Evolutionary conservation across 1,140 invertebrate species (phyloP).

Genomic region (Ceratoteleas bidentatus): DNA sequence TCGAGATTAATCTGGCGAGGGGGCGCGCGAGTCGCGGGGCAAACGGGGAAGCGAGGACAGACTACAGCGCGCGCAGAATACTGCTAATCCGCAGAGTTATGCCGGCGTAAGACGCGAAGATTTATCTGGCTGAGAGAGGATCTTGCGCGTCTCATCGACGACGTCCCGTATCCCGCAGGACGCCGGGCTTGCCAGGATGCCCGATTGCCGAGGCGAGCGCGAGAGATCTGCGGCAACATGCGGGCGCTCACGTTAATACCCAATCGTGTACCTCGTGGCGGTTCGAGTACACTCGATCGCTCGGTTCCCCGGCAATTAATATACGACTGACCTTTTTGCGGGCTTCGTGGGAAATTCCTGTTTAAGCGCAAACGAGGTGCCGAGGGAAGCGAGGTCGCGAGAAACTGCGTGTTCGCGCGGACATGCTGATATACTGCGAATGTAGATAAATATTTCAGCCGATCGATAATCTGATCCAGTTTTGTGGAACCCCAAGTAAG

Average conservation of each 20-base stretch:
- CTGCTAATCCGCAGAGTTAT: constrained; percentile 80
- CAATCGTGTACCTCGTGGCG: constrained; percentile 66
- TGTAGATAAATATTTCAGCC: too few species aligned
- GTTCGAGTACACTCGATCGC: constrained; percentile 68
- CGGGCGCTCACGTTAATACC: constrained; percentile 69
- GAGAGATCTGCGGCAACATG: constrained; percentile 66
- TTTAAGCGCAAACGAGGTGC: not conserved
- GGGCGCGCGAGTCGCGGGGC: constrained; percentile 39
- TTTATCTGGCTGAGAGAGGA: constrained; percentile 79
- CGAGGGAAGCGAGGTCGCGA: constrained; percentile 3
- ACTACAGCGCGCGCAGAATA: constrained; percentile 63
- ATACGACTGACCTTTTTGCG: constrained; percentile 67
- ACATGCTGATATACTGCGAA: too few species aligned
- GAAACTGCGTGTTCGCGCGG: not conserved
- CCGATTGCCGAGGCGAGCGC: constrained; percentile 23
- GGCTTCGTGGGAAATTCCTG: constrained; percentile 33
- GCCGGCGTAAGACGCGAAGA: constrained; percentile 78
- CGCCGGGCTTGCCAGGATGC: constrained; percentile 42
- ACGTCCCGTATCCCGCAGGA: constrained; percentile 60
- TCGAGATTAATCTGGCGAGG: constrained; percentile 58
- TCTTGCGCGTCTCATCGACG: constrained; percentile 52
- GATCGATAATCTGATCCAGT: too few species aligned
- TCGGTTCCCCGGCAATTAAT: constrained; percentile 73
- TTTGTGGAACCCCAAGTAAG: too few species aligned
- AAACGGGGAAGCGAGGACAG: constrained; percentile 33